Evolutionary conservation across 2,888 invertebrate genomes (phyloP).

Genomic region (Dryobotodes eremita): DNA sequence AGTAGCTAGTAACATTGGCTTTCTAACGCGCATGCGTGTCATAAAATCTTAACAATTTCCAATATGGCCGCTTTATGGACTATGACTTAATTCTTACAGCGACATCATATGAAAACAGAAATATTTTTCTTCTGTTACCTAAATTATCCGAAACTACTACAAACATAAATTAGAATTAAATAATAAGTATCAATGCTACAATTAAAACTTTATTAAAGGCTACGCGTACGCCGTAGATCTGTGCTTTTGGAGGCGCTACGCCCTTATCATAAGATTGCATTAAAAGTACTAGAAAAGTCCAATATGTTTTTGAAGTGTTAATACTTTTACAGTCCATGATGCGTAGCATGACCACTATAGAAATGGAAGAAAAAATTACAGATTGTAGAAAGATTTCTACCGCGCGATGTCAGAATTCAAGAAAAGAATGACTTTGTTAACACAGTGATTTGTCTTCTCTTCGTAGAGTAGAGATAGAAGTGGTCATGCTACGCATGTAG

Average conservation of each 20-base stretch:
- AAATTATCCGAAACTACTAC: neutral
- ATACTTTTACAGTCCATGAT: neutral
- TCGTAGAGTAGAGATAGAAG: no score
- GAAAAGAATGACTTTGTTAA: no score
- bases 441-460: no score
- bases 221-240: neutral
- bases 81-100: constrained; percentile 58
- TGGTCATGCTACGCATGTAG: no score
- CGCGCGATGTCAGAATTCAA: no score
- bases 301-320: neutral
- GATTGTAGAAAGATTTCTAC: no score
- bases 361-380: no score
- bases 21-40: constrained; percentile 78
- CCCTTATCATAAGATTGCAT: constrained; percentile 23
- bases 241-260: constrained; percentile 23
- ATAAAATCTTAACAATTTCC: constrained; percentile 68
- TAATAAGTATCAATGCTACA: neutral
- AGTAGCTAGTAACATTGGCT: constrained; percentile 80
- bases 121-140: neutral
- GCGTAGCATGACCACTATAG: no score
- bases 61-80: constrained; percentile 77
- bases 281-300: neutral
- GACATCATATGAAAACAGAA: constrained; percentile 44
- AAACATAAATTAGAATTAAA: neutral
- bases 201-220: neutral